These are phyloP conservation scores for Crypturellus undulatus DNA, from an alignment of 2,113 vertebrate species.

Conservation along the genomic window DNA sequence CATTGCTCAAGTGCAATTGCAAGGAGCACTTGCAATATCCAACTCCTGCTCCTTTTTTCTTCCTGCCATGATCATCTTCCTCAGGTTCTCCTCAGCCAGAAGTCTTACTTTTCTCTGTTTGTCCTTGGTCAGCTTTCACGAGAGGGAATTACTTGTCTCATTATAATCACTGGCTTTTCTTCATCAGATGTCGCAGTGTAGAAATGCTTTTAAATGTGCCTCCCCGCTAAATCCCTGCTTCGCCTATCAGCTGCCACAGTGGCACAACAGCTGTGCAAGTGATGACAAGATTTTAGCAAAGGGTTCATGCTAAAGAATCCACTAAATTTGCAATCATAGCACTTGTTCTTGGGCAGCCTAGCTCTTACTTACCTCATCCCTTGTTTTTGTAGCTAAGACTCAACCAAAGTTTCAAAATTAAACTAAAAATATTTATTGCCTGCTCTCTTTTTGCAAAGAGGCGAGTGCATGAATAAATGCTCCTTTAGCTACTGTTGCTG, in stretches of 20 bases:
- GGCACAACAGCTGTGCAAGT: constrained; percentile 63
- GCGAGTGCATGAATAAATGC: background rate
- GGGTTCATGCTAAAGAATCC: constrained; percentile 36
- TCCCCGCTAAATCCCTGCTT: background rate
- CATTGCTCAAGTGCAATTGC: background rate
- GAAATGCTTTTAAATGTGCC: constrained; percentile 34
- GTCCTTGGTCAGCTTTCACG: background rate
- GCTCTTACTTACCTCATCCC: background rate
- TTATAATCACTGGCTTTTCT: constrained; percentile 53
- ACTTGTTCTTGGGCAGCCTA: constrained; percentile 9
- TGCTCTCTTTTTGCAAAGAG: background rate
- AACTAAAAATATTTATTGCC: background rate
- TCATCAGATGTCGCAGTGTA: constrained; percentile 3
- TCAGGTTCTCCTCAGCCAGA: background rate
- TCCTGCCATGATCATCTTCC: background rate
- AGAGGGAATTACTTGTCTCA: constrained; percentile 23
- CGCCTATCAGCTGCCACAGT: constrained; percentile 47
- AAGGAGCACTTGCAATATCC: background rate
- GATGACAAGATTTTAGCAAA: background rate
- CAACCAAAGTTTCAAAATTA: background rate
- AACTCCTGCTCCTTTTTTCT: background rate
- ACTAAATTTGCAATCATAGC: constrained; percentile 26
- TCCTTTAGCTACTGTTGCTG: background rate
- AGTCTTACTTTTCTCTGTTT: constrained; percentile 12
- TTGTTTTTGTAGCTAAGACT: background rate